Evolutionary conservation across 2,888 invertebrate genomes (phyloP), one percentile per base, ranked within the genome.

Genomic region (Allolobophora icterica): DNA sequence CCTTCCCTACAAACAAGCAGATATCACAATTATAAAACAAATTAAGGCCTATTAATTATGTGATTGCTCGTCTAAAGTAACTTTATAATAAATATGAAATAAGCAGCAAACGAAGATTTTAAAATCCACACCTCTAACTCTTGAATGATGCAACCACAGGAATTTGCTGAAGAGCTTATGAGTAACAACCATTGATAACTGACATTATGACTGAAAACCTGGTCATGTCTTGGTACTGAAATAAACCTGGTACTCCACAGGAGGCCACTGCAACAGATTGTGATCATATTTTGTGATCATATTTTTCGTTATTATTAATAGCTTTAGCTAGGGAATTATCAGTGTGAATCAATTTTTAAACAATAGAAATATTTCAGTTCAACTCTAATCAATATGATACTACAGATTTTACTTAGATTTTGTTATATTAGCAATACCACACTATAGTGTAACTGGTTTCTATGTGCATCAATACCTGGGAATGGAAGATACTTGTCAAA

Each of bases 401-500:
- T 21, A 52, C 24, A 52, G 52, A 52, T 52, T 52, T 21, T 19
- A 2, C 52, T 21, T 52, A 4, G 52, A 52, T 52, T 52, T 17
- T 42, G 42, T 1, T 42, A 42, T 42, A 11, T 5, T 42, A 42
- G 42, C 21, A 52, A 52, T 52, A 24, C 52, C 52, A 52, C 21
- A 87, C 87, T 87, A 35, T 87, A n/a, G n/a, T 40, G 42, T 21
- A 89, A 34, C 19, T 33, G 34, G 19, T 42, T 40, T 35, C 5
- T 38, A 15, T 42, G 34, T 42, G 38, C 42, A 24, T 89, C 21
- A 84, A 89, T 42, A 92, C 97, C 98, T 0, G 96, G 96, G 91
- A 97, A 96, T 0, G 96, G 95, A 89, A 97, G 96, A 93, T 97
- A 97, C 0, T 96, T 96, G 93, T 98, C 97, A 91, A 98, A 96